A percentile compares a stretch with the other conserved stretches of the same genome.
Evolutionary conservation across 2,888 invertebrate species (phyloP).

Genomic region (Melanargia galathea): DNA sequence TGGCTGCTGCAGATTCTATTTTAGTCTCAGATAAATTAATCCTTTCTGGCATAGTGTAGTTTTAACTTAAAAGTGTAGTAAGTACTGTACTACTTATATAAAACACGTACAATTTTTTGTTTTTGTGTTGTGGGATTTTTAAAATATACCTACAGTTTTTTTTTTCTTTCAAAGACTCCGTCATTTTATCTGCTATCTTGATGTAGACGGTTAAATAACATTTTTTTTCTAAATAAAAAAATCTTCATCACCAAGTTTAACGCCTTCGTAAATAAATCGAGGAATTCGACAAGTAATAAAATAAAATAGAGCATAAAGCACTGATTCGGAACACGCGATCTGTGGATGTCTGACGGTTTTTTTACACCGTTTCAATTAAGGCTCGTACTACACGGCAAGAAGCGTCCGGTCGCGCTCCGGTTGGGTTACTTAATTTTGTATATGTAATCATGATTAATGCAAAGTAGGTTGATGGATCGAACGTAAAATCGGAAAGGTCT

Average conservation of each 20-base stretch:
- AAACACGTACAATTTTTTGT: too few relatives aligned
- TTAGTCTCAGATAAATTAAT: too few relatives aligned
- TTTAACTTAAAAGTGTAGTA: too few relatives aligned
- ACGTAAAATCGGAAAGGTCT: not conserved
- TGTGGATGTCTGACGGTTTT: constrained; percentile 56
- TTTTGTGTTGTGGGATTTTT: too few relatives aligned
- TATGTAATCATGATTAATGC: not conserved
- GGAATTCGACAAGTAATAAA: constrained; percentile 52
- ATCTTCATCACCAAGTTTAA: constrained; percentile 13
- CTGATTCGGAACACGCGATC: constrained; percentile 66
- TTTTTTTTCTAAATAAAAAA: not conserved
- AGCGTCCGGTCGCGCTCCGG: not conserved
- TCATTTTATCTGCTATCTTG: not conserved
- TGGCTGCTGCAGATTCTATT: too few relatives aligned
- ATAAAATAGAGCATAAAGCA: constrained; percentile 60
- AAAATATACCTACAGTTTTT: too few relatives aligned
- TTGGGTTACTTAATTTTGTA: not conserved
- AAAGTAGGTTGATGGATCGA: not conserved
- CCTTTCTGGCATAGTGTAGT: too few relatives aligned
- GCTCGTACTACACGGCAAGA: not conserved
- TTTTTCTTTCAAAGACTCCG: not conserved
- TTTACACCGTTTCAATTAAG: constrained; percentile 35
- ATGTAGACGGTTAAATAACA: not conserved
- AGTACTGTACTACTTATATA: too few relatives aligned
- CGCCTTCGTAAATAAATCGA: constrained; percentile 36